Evolutionary conservation across 2,113 vertebrate species (phyloP).

Genomic region (Pollimyrus isidori): DNA sequence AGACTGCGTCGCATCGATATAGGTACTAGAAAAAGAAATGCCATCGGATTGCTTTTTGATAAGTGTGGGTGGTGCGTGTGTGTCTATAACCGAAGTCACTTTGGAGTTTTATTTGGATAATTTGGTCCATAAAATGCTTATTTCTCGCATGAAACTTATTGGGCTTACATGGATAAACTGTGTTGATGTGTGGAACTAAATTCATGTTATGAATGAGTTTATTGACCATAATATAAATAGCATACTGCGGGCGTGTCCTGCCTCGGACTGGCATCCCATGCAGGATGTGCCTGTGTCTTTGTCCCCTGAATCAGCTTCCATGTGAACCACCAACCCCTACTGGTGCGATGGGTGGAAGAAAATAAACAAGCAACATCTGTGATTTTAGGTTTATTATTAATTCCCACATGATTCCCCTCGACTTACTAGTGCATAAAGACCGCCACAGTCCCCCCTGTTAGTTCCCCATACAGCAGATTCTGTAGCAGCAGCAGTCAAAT

Average conservation of each 20-base stretch:
- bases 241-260: background rate
- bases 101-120: background rate
- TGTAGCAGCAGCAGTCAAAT: too few relatives aligned
- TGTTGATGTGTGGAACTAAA: background rate
- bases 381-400: background rate
- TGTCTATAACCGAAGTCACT: background rate
- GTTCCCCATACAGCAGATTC: background rate
- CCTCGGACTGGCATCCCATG: background rate
- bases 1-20: constrained; percentile 57
- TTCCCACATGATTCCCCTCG: background rate
- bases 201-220: background rate
- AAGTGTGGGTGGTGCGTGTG: constrained; percentile 23
- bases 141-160: background rate
- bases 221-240: background rate
- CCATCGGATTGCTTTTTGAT: constrained; percentile 54
- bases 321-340: background rate
- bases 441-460: background rate
- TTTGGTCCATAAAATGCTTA: background rate
- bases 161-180: background rate
- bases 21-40: constrained; percentile 50
- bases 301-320: background rate
- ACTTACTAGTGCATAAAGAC: background rate
- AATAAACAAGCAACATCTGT: background rate
- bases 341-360: background rate
- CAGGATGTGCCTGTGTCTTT: background rate